Evolutionary conservation across 2,888 invertebrate genomes (phyloP).

Genomic region (Salticus scenicus): DNA sequence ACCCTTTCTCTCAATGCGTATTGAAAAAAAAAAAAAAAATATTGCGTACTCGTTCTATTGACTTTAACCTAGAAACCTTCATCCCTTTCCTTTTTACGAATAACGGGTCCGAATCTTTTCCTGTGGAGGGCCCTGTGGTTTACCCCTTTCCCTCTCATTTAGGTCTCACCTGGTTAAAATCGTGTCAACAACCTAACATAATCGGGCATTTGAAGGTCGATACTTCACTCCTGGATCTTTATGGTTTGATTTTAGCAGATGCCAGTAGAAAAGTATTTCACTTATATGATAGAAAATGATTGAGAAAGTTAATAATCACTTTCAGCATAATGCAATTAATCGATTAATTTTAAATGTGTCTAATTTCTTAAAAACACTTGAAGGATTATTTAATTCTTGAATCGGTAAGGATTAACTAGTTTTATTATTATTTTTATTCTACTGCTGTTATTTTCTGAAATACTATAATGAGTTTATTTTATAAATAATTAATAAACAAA

Average conservation of each 20-base stretch:
- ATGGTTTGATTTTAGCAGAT: neutral
- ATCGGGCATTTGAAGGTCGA: constrained; percentile 65
- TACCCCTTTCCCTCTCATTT: constrained; percentile 23
- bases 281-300: too few species aligned
- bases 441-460: too few species aligned
- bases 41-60: neutral
- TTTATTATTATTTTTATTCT: too few species aligned
- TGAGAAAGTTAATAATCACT: neutral
- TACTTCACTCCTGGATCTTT: constrained; percentile 33
- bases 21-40: too few species aligned
- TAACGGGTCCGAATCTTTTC: neutral
- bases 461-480: too few species aligned
- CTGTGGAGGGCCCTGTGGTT: neutral
- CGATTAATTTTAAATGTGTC: too few species aligned
- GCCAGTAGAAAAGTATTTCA: neutral
- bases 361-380: too few species aligned
- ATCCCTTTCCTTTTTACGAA: neutral
- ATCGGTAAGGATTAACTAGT: too few species aligned
- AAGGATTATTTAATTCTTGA: too few species aligned
- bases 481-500: too few species aligned
- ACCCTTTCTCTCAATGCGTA: too few species aligned
- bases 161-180: constrained; percentile 49
- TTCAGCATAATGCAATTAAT: too few species aligned
- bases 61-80: constrained; percentile 16
- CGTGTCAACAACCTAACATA: constrained; percentile 51